Evolutionary conservation across 2,797 vertebrate species (phyloP).

Genomic region (Rostrhamus sociabilis): DNA sequence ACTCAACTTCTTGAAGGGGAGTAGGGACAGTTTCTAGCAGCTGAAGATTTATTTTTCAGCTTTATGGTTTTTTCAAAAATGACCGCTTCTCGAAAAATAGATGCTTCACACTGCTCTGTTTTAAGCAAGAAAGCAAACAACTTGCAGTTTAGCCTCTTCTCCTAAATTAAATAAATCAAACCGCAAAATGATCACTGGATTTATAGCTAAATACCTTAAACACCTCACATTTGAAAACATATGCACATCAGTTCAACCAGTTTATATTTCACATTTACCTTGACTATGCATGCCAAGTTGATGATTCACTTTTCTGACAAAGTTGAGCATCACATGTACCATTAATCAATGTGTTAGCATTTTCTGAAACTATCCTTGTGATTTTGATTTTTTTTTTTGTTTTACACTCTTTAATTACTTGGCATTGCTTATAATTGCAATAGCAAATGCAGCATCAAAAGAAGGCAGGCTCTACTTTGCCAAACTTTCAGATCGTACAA

Average conservation of each 20-base stretch:
- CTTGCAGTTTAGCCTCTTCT: background rate
- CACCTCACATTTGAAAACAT: background rate
- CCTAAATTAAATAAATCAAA: background rate
- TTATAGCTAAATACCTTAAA: background rate
- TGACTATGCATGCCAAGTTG: background rate
- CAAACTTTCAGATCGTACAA: background rate
- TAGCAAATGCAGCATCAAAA: background rate
- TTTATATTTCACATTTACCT: background rate
- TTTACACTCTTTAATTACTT: background rate
- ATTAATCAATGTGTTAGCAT: background rate
- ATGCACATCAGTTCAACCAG: background rate
- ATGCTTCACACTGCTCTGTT: background rate
- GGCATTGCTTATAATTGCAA: background rate
- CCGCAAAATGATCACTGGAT: background rate
- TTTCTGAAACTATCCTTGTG: background rate
- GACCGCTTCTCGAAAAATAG: background rate
- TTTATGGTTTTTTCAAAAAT: background rate
- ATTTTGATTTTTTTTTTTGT: background rate
- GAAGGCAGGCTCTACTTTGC: background rate
- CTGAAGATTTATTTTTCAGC: background rate
- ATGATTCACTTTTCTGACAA: background rate
- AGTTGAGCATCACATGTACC: background rate
- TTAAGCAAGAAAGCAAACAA: background rate
- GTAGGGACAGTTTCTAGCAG: background rate
- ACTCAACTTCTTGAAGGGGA: background rate